These are phyloP conservation scores for fruit fly (Drosophila melanogaster) DNA, from an alignment of 1,140 invertebrate species.

Conservation along the genomic window DNA sequence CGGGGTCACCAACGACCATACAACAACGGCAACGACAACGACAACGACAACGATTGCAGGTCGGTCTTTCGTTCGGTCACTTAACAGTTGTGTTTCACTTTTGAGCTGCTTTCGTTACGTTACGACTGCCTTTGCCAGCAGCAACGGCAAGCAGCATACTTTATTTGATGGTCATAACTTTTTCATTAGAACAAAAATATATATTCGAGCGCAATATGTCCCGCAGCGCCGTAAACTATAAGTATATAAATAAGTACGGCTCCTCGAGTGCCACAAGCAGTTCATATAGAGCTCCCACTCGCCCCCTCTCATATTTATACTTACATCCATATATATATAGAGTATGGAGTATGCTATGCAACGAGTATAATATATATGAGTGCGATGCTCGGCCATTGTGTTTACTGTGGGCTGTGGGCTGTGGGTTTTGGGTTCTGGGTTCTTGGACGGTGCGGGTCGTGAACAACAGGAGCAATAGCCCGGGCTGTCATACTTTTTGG, in stretches of 20 bases:
- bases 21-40: conserved; percentile 30
- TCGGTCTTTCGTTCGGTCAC: conserved; percentile 80
- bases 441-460: conserved; percentile 11
- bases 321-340: conserved; percentile 5
- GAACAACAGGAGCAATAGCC: conserved; percentile 71
- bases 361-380: conserved; percentile 6
- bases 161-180: conserved; percentile 83
- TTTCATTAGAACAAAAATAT: conserved; percentile 84
- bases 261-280: conserved; percentile 57
- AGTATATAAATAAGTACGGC: conserved; percentile 81
- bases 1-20: conserved; percentile 69
- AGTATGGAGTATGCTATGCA: conserved; percentile 14
- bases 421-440: conserved; percentile 6
- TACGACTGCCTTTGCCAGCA: conserved; percentile 6
- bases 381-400: conserved; percentile 20
- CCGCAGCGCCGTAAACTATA: conserved; percentile 81
- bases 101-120: conserved; percentile 55
- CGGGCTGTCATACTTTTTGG: conserved; percentile 81
- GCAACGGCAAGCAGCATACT: conserved; percentile 72
- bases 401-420: conserved; percentile 16
- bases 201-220: conserved; percentile 80
- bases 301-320: neutral
- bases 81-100: conserved; percentile 70
- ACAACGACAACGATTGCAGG: conserved; percentile 65
- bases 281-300: conserved; percentile 57